Conservation (phyloP, 2,113 vertebrate genomes). For the Pelobates fuscus region DNA sequence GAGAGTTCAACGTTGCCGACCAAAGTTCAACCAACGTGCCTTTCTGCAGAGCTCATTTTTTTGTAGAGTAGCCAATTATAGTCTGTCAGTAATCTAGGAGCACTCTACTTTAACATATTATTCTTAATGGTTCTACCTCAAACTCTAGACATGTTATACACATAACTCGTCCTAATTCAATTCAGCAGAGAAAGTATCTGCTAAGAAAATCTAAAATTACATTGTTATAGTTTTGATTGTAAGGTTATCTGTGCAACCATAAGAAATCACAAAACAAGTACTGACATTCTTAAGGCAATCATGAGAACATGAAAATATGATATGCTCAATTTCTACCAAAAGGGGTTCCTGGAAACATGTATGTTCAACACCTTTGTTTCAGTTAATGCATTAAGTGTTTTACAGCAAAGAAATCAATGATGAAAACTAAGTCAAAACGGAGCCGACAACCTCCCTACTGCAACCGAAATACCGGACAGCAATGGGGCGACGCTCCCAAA, state of each 20-base stretch:
- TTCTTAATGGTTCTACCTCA: too few species aligned
- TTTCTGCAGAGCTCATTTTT: too few species aligned
- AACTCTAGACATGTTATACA: too few species aligned
- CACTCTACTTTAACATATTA: too few species aligned
- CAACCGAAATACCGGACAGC: too few species aligned
- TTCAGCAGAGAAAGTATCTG: slow-evolving; percentile 19
- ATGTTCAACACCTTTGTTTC: slow-evolving; percentile 33
- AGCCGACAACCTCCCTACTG: too few species aligned
- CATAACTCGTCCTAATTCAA: slow-evolving; percentile 15
- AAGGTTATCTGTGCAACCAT: slow-evolving; percentile 10
- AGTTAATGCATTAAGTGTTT: slow-evolving; percentile 25
- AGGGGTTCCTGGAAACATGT: not conserved
- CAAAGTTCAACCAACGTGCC: too few species aligned
- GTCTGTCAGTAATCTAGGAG: too few species aligned
- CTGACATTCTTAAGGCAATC: too few species aligned
- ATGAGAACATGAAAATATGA: slow-evolving; percentile 28
- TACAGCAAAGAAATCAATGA: slow-evolving; percentile 8
- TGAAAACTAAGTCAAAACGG: slow-evolving; percentile 22
- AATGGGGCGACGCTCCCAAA: too few species aligned
- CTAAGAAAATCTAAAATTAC: slow-evolving; percentile 19
- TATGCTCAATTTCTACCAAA: slow-evolving; percentile 10
- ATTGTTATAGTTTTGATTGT: slow-evolving; percentile 20
- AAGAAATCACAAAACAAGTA: slow-evolving; percentile 18
- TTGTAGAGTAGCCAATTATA: too few species aligned
- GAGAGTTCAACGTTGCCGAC: too few species aligned